Evolutionary conservation across 2,888 invertebrate species (phyloP).

Genomic region (Eristalis arbustorum): DNA sequence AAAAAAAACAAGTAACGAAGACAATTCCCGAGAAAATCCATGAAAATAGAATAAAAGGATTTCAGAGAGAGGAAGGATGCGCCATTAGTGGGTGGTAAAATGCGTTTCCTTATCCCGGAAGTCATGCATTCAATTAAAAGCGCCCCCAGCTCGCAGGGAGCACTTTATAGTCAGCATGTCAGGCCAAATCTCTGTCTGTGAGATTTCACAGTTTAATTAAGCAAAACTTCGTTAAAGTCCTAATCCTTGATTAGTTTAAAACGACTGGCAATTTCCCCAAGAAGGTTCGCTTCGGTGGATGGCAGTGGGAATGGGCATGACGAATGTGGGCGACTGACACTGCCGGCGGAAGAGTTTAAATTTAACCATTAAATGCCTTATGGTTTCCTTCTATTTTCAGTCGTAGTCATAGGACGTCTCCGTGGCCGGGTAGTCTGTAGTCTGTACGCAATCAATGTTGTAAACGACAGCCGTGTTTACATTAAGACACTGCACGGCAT

Average conservation of each 20-base stretch:
- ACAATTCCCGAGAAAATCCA: neutral
- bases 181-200: neutral
- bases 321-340: neutral
- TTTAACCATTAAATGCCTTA: neutral
- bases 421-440: neutral
- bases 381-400: neutral
- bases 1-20: constrained; percentile 2
- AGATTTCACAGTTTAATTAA: constrained; percentile 37
- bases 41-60: constrained; percentile 8
- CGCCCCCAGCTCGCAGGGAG: neutral
- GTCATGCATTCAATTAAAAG: constrained; percentile 54
- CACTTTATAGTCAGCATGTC: constrained; percentile 12
- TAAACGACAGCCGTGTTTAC: constrained; percentile 1
- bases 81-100: constrained; percentile 9
- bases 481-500: neutral
- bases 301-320: neutral
- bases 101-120: constrained; percentile 51
- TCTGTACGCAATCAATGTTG: constrained; percentile 1
- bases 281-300: neutral
- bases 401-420: neutral
- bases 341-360: constrained; percentile 1
- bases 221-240: constrained; percentile 25
- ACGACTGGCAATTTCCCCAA: neutral
- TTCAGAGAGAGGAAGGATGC: constrained; percentile 9
- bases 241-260: constrained; percentile 30